These are phyloP conservation scores for Drosophila setosimentum DNA, from an alignment of 2,888 invertebrate species.

Conservation along the genomic window DNA sequence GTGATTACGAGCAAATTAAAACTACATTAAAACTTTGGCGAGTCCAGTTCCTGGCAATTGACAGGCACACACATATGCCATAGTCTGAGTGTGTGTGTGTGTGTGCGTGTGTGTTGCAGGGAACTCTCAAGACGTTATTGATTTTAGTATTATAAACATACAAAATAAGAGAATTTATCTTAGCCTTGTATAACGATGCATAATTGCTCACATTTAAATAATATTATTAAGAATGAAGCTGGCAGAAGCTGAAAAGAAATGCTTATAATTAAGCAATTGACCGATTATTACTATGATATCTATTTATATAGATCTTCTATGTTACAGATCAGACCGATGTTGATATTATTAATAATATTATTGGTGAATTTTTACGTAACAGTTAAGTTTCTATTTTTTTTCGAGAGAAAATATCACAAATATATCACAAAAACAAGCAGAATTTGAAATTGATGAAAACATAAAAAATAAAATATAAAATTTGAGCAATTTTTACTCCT, in stretches of 20 bases:
- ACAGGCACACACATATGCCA: slow-evolving; percentile 40
- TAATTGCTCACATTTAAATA: background rate
- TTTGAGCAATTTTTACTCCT: background rate
- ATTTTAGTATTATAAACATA: slow-evolving; percentile 18
- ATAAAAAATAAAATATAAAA: background rate
- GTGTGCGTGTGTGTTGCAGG: slow-evolving; percentile 7
- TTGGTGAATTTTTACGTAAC: too few species aligned
- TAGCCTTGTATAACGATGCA: background rate
- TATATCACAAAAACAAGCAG: background rate
- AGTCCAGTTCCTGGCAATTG: slow-evolving; percentile 66
- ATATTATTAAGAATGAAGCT: background rate
- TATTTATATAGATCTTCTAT: too few species aligned
- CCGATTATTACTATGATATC: too few species aligned
- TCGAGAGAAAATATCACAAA: background rate
- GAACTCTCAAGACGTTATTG: slow-evolving; percentile 47
- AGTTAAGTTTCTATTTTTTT: background rate
- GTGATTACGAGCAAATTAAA: slow-evolving; percentile 80
- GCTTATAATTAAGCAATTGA: too few species aligned
- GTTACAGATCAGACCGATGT: too few species aligned
- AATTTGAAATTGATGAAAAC: background rate
- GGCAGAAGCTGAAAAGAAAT: too few species aligned
- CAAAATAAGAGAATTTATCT: slow-evolving; percentile 3
- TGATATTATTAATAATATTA: too few species aligned
- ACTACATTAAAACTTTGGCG: slow-evolving; percentile 77
- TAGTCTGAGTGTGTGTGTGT: background rate